These are phyloP conservation scores for Drosophila anomalipes DNA, from an alignment of 2,888 invertebrate genomes.

Conservation along the genomic window DNA sequence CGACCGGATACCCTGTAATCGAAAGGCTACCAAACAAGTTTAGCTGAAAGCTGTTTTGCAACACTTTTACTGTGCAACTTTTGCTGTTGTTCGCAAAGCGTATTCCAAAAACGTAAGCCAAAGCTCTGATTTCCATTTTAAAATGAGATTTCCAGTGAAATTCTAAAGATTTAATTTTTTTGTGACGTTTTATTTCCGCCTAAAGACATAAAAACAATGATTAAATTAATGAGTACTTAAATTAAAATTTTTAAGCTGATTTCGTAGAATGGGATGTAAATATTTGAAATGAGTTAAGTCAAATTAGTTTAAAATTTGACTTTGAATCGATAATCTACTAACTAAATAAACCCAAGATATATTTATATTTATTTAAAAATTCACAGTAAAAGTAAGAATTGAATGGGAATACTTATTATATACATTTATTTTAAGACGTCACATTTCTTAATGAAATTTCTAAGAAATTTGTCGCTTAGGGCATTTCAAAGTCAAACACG, in stretches of 20 bases:
- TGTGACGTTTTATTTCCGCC: neutral
- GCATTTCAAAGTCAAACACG: conserved; percentile 14
- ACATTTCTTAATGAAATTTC: neutral
- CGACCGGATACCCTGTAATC: conserved; percentile 40
- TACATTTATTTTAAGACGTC: neutral
- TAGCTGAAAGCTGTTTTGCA: neutral
- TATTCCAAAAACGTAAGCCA: neutral
- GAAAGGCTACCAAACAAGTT: neutral
- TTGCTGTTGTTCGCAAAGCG: neutral
- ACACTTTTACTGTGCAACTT: neutral
- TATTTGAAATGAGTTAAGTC: neutral
- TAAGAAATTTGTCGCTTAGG: neutral
- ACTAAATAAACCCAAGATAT: neutral
- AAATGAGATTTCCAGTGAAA: neutral
- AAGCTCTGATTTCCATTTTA: conserved; percentile 1
- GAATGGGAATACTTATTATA: neutral
- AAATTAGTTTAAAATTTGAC: neutral
- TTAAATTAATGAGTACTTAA: neutral
- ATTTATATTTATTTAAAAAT: neutral
- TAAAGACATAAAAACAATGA: neutral
- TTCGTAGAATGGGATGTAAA: neutral
- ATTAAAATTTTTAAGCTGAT: neutral
- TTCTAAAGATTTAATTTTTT: neutral
- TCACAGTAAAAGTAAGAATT: neutral
- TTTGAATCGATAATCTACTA: neutral